Conservation (phyloP, 1,140 invertebrate genomes). For the Berghia stephanieae region DNA sequence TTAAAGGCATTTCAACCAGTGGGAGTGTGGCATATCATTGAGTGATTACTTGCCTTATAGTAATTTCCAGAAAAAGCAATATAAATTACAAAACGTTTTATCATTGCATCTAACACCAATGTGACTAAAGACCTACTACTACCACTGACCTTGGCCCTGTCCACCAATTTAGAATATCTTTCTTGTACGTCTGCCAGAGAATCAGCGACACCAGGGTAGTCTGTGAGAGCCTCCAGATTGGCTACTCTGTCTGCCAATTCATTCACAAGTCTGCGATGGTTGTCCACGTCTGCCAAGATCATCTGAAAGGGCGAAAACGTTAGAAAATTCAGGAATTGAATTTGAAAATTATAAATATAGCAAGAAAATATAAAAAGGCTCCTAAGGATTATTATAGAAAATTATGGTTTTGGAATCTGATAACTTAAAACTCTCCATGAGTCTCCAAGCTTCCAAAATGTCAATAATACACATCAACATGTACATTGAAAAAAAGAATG, state of each 20-base stretch:
- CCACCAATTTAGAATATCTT: constrained; percentile 47
- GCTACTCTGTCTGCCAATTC: constrained; percentile 75
- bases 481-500: no score
- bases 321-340: not conserved
- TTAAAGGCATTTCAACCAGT: no score
- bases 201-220: constrained; percentile 50
- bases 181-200: constrained; percentile 52
- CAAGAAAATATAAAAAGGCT: no score
- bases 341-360: not conserved
- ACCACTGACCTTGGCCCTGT: constrained; percentile 48
- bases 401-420: no score
- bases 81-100: not conserved
- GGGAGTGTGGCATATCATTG: no score
- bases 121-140: no score
- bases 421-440: no score
- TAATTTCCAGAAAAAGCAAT: no score
- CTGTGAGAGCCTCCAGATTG: constrained; percentile 55
- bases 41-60: no score
- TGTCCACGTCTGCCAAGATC: constrained; percentile 55
- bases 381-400: no score
- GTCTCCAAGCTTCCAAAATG: no score
- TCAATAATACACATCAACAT: no score
- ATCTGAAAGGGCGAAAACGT: constrained; percentile 38
- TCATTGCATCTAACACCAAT: not conserved
- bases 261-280: constrained; percentile 55